Percentiles rank a stretch among this genome's conserved stretches.
phyloP scores from a whole-genome alignment of 1,140 invertebrate genomes.

The Drosophila melanica region DNA sequence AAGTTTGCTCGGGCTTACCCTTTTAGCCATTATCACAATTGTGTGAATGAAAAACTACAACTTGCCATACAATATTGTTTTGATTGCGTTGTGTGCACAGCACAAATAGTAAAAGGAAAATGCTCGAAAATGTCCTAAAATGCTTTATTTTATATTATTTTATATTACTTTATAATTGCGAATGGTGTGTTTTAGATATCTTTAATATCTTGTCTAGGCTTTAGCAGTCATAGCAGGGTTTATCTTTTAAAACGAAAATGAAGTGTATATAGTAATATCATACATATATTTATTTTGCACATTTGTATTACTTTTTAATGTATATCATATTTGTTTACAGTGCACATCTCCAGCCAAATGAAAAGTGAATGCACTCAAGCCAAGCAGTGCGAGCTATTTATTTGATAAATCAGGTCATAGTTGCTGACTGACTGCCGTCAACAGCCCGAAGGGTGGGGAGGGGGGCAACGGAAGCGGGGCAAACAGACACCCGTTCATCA shows the following conservation, averaged over 20 bases:
- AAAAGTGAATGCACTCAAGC: conserved; percentile 77
- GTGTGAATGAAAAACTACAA: conserved; percentile 9
- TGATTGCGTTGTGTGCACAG: conserved; percentile 4
- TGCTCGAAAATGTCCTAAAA: too few relatives aligned
- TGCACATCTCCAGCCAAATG: conserved; percentile 49
- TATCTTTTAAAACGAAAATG: too few relatives aligned
- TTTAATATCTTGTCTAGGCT: too few relatives aligned
- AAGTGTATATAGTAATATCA: background rate
- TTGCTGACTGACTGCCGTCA: conserved; percentile 62
- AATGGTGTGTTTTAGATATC: too few relatives aligned
- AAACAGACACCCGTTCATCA: background rate
- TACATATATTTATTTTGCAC: background rate
- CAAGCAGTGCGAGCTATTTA: conserved; percentile 65
- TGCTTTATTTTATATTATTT: too few relatives aligned
- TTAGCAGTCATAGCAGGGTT: too few relatives aligned
- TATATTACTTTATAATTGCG: too few relatives aligned
- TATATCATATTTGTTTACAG: conserved; percentile 31
- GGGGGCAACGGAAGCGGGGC: too few relatives aligned
- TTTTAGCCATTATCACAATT: conserved; percentile 17
- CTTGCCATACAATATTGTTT: background rate
- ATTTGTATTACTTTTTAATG: too few relatives aligned
- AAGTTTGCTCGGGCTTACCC: conserved; percentile 41
- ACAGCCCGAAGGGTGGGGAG: conserved; percentile 24
- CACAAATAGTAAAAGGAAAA: background rate
- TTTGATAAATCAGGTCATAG: conserved; percentile 80